Evolutionary conservation across 1,140 invertebrate genomes (phyloP), one percentile per base, ranked within the genome.

Genomic region (Brachionus angularis): DNA sequence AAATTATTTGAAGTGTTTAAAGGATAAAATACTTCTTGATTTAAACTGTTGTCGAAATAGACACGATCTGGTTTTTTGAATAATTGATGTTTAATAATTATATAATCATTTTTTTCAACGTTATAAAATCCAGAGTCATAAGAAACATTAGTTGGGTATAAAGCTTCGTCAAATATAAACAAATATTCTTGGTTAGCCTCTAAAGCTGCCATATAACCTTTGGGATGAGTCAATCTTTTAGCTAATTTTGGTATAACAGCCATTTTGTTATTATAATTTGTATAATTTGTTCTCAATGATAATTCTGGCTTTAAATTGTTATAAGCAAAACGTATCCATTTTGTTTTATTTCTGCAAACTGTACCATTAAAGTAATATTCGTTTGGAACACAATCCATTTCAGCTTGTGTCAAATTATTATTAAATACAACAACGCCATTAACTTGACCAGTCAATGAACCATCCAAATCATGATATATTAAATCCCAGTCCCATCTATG

Each of bases 401-500:
- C 25, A 21, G 33, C 47, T 12, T 8, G 5, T 8, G 62, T 67
- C 1, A 67, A 67, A 67, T 67, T 67, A 21, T 67, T 67, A 4
- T 46, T 50, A 29, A 47, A 67, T 8, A 67, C 62, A 21, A 67
- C 42, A 16, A 67, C 62, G 16, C 18, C 47, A 10, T 50, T 50
- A 1, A 23, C 1, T 16, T 25, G 23, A 33, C 44, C 62, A 8
- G 62, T 67, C 21, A 67, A 34, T 21, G 29, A 34, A 16, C 62
- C 62, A 21, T 67, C 62, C 23, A 67, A 33, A 31, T 67, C 62
- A 16, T 67, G 14, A 23, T 46, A 46, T 7, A 67, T 18, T 25
- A 67, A 67, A 23, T 67, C 62, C 62, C 62, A 67, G 29, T 67
- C 62, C 62, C 62, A 67, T 67, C 62, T 14, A 2, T 33, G 62